Base-by-base conservation (phyloP, 2,797 vertebrate species). In the Sebastes itinus region DNA sequence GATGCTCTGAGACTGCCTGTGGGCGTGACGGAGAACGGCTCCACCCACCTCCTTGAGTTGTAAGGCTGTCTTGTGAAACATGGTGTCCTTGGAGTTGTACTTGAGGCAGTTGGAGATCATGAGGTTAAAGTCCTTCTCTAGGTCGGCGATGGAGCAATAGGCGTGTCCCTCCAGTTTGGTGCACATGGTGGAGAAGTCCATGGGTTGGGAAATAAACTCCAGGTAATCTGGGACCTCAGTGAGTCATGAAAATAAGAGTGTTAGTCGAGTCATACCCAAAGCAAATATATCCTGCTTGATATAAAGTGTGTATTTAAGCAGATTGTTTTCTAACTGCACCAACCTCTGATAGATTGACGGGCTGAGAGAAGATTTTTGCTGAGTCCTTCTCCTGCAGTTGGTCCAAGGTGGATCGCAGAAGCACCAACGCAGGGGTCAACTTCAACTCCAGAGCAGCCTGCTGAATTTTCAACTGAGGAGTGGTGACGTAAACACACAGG, bases 81-180 rank as follows among this genome's bases (percentile, higher is more conserved):
- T 95, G 38, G 98, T 99, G 94, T 99, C 98, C 95, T 97, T 98
- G 94, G 97, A 97, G 96, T 99, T 99, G 96, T 99, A 99, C 91
- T 96, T 97, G 95, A 99, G 96, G 95, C 99, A 99, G 96, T 99
- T 99, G 92, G 97, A 96, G 93, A 99, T 97, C 96, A 99, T 98
- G 87, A 99, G 97, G 87, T 98, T 96, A 92, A 99, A 99, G 95
- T 99, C 99, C 80, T 94, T 96, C 95, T 99, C 97, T 87, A 99
- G 97, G 81, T 98, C 98, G 11, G 95, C 92, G 83, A 99, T 94
- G 35, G 97, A 97, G 94, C 92, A 93, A 93, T 99, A 99, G 87
- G 96, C 96, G 60, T 99, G 98, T 80, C 97, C 97, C 86, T 99
- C 98, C 95, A 99, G 96, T 92, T 98, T 99, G 92, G 92, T 93